phyloP scores from a whole-genome alignment of 2,113 vertebrate genomes.

The Ariopsis seemanni region DNA sequence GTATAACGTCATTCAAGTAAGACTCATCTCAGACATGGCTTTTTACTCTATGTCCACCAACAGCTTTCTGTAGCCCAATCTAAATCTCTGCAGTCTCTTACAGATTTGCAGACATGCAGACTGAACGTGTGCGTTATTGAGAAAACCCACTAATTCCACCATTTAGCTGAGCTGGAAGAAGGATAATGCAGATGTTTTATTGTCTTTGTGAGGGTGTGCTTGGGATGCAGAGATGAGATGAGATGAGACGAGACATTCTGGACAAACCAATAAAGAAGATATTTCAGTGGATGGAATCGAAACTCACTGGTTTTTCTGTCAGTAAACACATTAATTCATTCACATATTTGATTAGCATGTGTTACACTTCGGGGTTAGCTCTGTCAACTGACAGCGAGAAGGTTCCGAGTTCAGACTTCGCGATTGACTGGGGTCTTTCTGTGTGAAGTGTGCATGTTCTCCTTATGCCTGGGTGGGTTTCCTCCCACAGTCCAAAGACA shows the following conservation, averaged over 20 bases:
- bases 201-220: neutral
- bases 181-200: neutral
- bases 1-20: neutral
- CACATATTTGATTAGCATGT: neutral
- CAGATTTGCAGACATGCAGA: neutral
- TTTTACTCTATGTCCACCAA: neutral
- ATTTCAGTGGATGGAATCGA: neutral
- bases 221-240: neutral
- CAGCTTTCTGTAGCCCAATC: neutral
- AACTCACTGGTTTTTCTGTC: no score
- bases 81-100: neutral
- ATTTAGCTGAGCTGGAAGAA: neutral
- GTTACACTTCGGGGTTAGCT: neutral
- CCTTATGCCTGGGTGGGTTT: no score
- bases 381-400: no score
- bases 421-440: no score
- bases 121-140: neutral
- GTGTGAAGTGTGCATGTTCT: no score
- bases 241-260: neutral
- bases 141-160: neutral
- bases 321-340: neutral
- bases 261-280: neutral
- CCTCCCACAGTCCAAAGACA: no score
- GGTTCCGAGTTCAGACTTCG: no score
- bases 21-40: neutral